phyloP scores from a whole-genome alignment of 2,113 vertebrate genomes.

The Laterallus jamaicensis region DNA sequence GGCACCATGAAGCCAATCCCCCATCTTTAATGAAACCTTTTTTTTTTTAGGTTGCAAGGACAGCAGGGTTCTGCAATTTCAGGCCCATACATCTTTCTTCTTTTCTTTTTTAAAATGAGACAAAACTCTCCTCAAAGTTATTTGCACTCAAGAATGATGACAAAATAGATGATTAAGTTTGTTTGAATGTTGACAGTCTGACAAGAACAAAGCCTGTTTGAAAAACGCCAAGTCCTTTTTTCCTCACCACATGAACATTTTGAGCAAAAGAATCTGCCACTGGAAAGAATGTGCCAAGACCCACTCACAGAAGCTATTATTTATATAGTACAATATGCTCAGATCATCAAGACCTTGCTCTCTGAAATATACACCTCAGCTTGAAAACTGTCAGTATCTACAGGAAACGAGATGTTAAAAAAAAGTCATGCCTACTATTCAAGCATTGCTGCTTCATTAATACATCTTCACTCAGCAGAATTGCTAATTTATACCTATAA shows the following conservation, averaged over 20 bases:
- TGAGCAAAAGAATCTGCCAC: slow-evolving; percentile 32
- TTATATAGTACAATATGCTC: slow-evolving; percentile 52
- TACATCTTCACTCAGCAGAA: background rate
- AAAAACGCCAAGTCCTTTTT: slow-evolving; percentile 31
- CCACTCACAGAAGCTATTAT: slow-evolving; percentile 49
- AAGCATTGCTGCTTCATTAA: slow-evolving; percentile 6
- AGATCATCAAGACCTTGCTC: slow-evolving; percentile 57
- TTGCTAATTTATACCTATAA: slow-evolving; percentile 33
- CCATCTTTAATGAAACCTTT: background rate
- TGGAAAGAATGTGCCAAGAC: slow-evolving; percentile 27
- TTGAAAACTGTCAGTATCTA: slow-evolving; percentile 48
- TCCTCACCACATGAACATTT: background rate
- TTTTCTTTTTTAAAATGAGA: background rate
- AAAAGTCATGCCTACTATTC: slow-evolving; percentile 12
- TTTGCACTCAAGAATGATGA: slow-evolving; percentile 28
- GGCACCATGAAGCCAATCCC: background rate
- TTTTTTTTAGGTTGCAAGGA: background rate
- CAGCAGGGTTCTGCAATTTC: background rate
- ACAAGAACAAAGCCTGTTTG: slow-evolving; percentile 48
- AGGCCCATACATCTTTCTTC: background rate
- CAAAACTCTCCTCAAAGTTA: background rate
- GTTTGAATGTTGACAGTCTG: slow-evolving; percentile 38
- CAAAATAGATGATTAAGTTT: slow-evolving; percentile 36
- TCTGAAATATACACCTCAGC: slow-evolving; percentile 57
- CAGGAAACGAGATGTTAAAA: background rate